phyloP scores from a whole-genome alignment of 2,797 vertebrate genomes.

The Artibeus jamaicensis region DNA sequence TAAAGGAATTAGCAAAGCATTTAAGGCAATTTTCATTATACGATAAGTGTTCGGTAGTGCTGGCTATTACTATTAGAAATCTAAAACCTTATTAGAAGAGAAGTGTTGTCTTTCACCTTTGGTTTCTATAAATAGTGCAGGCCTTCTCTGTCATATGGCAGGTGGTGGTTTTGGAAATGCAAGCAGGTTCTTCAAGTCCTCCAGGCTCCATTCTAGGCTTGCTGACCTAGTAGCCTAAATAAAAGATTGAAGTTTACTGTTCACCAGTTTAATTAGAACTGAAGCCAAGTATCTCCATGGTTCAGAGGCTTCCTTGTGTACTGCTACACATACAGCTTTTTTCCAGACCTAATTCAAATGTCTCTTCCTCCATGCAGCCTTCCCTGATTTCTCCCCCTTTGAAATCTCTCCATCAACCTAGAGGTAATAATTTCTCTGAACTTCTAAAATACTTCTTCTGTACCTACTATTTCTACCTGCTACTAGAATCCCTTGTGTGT shows the following conservation, averaged over 20 bases:
- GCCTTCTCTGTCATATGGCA: background rate
- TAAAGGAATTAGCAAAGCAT: background rate
- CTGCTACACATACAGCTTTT: background rate
- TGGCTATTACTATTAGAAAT: background rate
- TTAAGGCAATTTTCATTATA: background rate
- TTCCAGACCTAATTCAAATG: background rate
- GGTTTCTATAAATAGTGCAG: background rate
- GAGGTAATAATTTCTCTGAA: background rate
- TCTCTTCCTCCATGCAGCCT: background rate
- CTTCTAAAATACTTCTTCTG: background rate
- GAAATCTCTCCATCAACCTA: background rate
- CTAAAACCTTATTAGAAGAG: background rate
- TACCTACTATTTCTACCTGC: background rate
- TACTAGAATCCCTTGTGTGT: background rate
- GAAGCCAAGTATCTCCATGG: background rate
- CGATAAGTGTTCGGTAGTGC: background rate
- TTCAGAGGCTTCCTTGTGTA: background rate
- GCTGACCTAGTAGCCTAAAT: background rate
- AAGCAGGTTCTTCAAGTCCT: background rate
- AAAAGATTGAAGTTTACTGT: background rate
- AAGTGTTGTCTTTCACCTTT: background rate
- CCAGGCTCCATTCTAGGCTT: background rate
- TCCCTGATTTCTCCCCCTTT: background rate
- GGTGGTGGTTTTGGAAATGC: background rate
- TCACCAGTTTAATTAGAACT: background rate